Percentiles rank a stretch among this genome's conserved stretches.
Evolutionary conservation across 2,888 invertebrate species (phyloP).

Genomic region (Entomobrya multifasciata): DNA sequence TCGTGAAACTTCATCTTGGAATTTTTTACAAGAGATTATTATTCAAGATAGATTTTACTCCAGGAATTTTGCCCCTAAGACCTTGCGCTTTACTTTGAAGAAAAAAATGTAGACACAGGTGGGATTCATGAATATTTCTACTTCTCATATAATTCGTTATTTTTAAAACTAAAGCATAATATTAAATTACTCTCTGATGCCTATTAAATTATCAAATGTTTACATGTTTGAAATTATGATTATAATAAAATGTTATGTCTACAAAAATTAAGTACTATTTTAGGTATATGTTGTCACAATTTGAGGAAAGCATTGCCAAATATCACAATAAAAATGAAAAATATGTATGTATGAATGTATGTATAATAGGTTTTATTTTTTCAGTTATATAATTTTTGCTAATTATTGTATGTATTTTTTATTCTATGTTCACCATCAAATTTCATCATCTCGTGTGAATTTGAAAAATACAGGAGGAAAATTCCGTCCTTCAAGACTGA

Average conservation of each 20-base stretch:
- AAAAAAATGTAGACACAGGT: not conserved
- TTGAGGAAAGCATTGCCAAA: not conserved
- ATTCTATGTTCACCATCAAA: conserved; percentile 77
- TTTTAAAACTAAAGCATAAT: not conserved
- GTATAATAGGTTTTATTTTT: not conserved
- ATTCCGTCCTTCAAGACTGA: conserved; percentile 74
- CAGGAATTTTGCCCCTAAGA: conserved; percentile 73
- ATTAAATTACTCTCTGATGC: too few species aligned
- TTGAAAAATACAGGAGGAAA: conserved; percentile 74
- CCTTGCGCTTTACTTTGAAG: conserved; percentile 54
- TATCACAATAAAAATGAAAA: not conserved
- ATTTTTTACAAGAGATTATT: conserved; percentile 72
- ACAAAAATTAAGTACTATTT: not conserved
- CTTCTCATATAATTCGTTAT: not conserved
- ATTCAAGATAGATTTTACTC: conserved; percentile 72
- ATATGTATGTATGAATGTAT: too few species aligned
- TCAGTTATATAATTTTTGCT: not conserved
- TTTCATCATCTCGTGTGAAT: conserved; percentile 75
- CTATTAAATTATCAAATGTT: too few species aligned
- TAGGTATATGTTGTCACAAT: conserved; percentile 7
- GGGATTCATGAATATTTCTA: not conserved
- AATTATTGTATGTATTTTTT: conserved; percentile 69
- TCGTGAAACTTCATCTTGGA: conserved; percentile 70
- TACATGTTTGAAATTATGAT: not conserved
- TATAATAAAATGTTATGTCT: too few species aligned